phyloP scores from a whole-genome alignment of 1,140 invertebrate species.

The Brachionus sp. region DNA sequence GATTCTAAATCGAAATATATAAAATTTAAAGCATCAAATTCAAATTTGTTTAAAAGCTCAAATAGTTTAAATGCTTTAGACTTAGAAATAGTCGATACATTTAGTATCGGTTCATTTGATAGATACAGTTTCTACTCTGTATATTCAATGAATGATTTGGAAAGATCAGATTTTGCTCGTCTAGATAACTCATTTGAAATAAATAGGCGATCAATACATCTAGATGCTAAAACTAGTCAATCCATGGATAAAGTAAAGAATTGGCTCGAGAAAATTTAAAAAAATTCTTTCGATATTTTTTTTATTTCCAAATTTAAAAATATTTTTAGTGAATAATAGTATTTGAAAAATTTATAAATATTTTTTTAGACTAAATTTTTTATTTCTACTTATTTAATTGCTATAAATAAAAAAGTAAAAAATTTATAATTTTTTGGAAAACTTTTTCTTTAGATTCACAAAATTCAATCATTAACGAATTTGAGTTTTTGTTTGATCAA shows the following conservation, averaged over 20 bases:
- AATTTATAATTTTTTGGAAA: no score
- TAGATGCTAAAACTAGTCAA: background rate
- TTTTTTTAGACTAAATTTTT: background rate
- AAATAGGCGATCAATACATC: background rate
- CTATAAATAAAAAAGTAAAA: no score
- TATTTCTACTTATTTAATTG: no score
- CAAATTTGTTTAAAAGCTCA: constrained; percentile 11
- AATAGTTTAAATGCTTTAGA: constrained; percentile 13
- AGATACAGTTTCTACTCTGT: background rate
- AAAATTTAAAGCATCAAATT: background rate
- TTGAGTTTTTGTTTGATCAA: no score
- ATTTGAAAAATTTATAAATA: background rate
- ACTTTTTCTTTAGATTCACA: no score
- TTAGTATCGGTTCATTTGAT: constrained; percentile 21
- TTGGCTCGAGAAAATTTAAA: constrained; percentile 17
- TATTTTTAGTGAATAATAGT: background rate
- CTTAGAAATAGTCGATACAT: background rate
- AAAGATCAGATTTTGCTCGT: background rate
- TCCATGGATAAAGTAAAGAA: constrained; percentile 15
- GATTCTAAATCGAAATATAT: background rate
- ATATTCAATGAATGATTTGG: background rate
- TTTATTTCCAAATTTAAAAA: background rate
- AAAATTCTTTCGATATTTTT: background rate
- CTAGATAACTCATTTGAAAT: background rate
- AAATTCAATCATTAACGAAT: no score